Conservation (phyloP, 2,797 vertebrate species). For the Darevskia mixta region DNA sequence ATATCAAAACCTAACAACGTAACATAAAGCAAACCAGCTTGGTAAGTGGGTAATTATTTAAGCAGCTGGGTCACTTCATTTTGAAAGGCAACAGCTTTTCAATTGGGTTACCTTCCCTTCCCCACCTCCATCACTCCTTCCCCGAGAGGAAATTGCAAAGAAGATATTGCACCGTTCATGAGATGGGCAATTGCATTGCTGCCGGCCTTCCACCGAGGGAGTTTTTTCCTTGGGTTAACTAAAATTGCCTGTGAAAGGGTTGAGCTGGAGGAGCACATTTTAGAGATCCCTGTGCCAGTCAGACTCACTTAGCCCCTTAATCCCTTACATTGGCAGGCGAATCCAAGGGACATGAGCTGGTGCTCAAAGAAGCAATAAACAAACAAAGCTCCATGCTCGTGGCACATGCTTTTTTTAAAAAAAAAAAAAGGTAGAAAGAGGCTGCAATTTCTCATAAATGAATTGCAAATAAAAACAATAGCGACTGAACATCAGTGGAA, state of each 20-base stretch:
- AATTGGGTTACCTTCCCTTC: slow-evolving; percentile 43
- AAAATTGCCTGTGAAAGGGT: slow-evolving; percentile 74
- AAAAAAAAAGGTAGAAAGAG: neutral
- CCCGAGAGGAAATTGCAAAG: neutral
- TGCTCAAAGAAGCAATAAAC: slow-evolving; percentile 75
- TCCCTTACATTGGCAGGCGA: slow-evolving; percentile 78
- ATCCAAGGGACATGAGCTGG: slow-evolving; percentile 69
- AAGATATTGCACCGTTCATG: slow-evolving; percentile 55
- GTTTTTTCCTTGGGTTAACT: slow-evolving; percentile 55
- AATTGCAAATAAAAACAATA: slow-evolving; percentile 73
- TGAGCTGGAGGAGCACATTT: slow-evolving; percentile 65
- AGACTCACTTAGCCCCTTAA: slow-evolving; percentile 80
- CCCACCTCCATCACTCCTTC: neutral
- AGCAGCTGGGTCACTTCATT: neutral
- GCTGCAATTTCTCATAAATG: slow-evolving; percentile 70
- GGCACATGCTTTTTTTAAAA: slow-evolving; percentile 32
- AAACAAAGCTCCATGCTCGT: slow-evolving; percentile 72
- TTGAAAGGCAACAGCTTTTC: slow-evolving; percentile 8
- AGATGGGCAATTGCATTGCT: slow-evolving; percentile 67
- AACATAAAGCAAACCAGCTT: neutral
- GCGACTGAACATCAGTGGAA: slow-evolving; percentile 55
- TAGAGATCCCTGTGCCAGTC: slow-evolving; percentile 77
- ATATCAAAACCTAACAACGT: neutral
- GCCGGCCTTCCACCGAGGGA: slow-evolving; percentile 33
- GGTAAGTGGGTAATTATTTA: neutral